Base-by-base conservation (phyloP, 2,888 invertebrate species). In the Lasius platythorax region DNA sequence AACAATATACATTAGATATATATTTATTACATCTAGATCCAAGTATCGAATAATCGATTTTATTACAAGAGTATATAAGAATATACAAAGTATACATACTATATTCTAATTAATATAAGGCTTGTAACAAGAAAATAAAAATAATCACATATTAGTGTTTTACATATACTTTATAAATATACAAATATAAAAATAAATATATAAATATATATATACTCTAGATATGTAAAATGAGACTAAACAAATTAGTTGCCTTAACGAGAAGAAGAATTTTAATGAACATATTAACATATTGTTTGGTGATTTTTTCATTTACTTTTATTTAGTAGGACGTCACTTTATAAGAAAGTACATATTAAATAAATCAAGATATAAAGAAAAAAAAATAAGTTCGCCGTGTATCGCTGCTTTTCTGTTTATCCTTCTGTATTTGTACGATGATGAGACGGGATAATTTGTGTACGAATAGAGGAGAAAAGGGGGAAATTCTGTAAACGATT, bases 131-230 rank as follows among this genome's bases (percentile, higher is more conserved):
- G 94, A 91, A 94, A 94, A 93, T 93, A 94, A 94, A 94, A 94
- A 91, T 95, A 95, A 95, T 92, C 94, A 93, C 94, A 94, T 94
- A 95, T 94, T 94, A 95, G 94, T 95, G 95, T 94, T 95, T 95
- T 95, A 94, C 95, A 95, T 94, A 95, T 94, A 94, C 94, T 94
- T 94, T 95, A 95, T 94, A 94, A 93, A 94, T 92, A 79, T 79
- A 81, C 61, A 79, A 72, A 79, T 72, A 91, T 88, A 88, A 78
- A 88, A 86, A 89, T 84, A 84, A 63, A 67, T 72, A 91, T 91
- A 93, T 89, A 91, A 89, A 93, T 87, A 91, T 88, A 84, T 67
- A 83, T 89, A 85, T 94, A 94, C 92, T 94, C 92, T 94, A 94
- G 94, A 92, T 89, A 92, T 93, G 92, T 93, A 94, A 93, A 93